Base-by-base conservation (phyloP, 37 sponge, comb jelly and placozoan species). In the Dysidea cf. avara region DNA sequence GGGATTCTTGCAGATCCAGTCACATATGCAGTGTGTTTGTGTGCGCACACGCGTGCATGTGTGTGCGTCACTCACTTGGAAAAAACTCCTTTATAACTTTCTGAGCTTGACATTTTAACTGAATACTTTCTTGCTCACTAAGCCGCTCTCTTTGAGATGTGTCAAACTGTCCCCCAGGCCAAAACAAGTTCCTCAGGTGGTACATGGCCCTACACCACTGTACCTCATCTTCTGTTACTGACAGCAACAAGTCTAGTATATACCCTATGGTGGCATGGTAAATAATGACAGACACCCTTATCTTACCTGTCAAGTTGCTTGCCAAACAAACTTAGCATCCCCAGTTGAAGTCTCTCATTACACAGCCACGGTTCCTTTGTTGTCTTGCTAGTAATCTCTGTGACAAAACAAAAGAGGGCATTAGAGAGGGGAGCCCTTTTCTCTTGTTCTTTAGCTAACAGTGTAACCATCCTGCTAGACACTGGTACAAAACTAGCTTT, bases 1-100 rank as follows among this genome's bases (percentile, higher is more conserved):
- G n/a, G n/a, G n/a, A n/a, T n/a, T n/a, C n/a, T n/a, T n/a, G n/a
- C n/a, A n/a, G n/a, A n/a, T n/a, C n/a, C n/a, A n/a, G n/a, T n/a
- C n/a, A n/a, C n/a, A n/a, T n/a, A n/a, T n/a, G n/a, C n/a, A n/a
- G n/a, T n/a, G n/a, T n/a, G n/a, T n/a, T n/a, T n/a, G n/a, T n/a
- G n/a, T n/a, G n/a, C n/a, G n/a, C n/a, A n/a, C n/a, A n/a, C n/a
- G n/a, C n/a, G n/a, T n/a, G n/a, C n/a, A n/a, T n/a, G n/a, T n/a
- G n/a, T n/a, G n/a, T n/a, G n/a, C n/a, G n/a, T n/a, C n/a, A 80
- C 76, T 68, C 56, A 89, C 90, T 69, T 66, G 90, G 90, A 14
- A 89, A 65, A 65, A 89, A 89, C 18, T 70, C 76, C 66, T 80
- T 84, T 47, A 89, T 36, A 7, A 76, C 71, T 33, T 56, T 79